These are phyloP conservation scores for Pelosia muscerda DNA, from an alignment of 2,888 invertebrate genomes.

Conservation along the genomic window DNA sequence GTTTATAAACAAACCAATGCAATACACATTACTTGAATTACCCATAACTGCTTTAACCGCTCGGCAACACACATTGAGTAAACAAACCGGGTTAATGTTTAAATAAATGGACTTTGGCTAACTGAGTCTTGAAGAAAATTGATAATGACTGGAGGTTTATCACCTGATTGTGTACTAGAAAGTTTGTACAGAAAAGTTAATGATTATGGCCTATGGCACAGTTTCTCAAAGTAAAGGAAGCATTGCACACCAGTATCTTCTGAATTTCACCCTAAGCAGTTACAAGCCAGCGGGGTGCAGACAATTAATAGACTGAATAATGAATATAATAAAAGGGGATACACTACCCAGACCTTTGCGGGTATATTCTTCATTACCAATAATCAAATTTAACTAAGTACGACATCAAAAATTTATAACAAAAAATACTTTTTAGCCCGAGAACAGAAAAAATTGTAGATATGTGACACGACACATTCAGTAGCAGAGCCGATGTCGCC, in stretches of 20 bases:
- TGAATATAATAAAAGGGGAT: too few species aligned
- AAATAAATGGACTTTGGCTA: conserved; percentile 42
- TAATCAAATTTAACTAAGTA: too few species aligned
- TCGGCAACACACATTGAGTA: conserved; percentile 38
- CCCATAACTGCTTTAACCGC: conserved; percentile 38
- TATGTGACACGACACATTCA: too few species aligned
- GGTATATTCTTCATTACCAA: too few species aligned
- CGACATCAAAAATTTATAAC: too few species aligned
- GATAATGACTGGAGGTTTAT: conserved; percentile 47
- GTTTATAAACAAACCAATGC: conserved; percentile 6
- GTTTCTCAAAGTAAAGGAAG: neutral
- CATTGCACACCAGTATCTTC: neutral
- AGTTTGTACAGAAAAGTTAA: conserved; percentile 20
- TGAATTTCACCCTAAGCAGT: too few species aligned
- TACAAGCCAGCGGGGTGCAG: too few species aligned
- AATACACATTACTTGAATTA: conserved; percentile 27
- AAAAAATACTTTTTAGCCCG: too few species aligned
- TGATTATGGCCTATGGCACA: neutral
- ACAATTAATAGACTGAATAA: too few species aligned
- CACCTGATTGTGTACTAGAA: conserved; percentile 36
- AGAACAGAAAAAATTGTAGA: too few species aligned
- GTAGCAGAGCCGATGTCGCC: too few species aligned
- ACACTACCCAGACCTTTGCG: too few species aligned
- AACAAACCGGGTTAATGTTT: conserved; percentile 59
- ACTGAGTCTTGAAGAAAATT: conserved; percentile 48